phyloP scores from a whole-genome alignment of 2,113 vertebrate genomes.

The Plecturocebus donacophilus region DNA sequence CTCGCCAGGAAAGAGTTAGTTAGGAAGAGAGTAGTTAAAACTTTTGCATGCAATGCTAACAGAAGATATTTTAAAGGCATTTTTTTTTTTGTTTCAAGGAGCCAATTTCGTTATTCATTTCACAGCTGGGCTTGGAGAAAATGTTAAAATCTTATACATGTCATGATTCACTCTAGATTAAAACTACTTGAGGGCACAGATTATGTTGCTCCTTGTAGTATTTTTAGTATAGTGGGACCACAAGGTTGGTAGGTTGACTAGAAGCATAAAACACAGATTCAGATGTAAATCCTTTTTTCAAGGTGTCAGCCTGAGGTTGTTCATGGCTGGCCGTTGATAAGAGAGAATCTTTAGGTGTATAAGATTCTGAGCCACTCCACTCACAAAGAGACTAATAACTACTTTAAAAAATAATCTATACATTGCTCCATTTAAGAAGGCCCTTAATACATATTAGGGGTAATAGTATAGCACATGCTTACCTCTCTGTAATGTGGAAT shows the following conservation, averaged over 20 bases:
- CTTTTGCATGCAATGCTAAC: background rate
- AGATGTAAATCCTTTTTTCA: background rate
- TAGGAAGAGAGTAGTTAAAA: background rate
- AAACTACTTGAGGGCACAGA: background rate
- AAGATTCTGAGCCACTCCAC: background rate
- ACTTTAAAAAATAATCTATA: background rate
- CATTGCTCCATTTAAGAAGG: background rate
- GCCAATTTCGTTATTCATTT: background rate
- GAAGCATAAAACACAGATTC: background rate
- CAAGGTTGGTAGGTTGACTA: background rate
- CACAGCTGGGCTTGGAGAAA: background rate
- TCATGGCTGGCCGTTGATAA: background rate
- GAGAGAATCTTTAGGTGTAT: background rate
- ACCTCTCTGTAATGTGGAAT: background rate
- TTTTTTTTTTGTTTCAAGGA: background rate
- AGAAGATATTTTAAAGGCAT: slow-evolving; percentile 1
- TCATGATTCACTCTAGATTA: background rate
- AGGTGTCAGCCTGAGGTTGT: background rate
- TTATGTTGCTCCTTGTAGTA: background rate
- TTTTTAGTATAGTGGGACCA: background rate
- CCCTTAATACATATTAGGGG: background rate
- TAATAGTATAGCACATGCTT: background rate
- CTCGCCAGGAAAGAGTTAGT: slow-evolving; percentile 10
- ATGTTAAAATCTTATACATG: background rate
- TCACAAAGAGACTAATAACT: background rate